Base-by-base conservation (phyloP, 1,140 invertebrate species). In the Venturia canescens region DNA sequence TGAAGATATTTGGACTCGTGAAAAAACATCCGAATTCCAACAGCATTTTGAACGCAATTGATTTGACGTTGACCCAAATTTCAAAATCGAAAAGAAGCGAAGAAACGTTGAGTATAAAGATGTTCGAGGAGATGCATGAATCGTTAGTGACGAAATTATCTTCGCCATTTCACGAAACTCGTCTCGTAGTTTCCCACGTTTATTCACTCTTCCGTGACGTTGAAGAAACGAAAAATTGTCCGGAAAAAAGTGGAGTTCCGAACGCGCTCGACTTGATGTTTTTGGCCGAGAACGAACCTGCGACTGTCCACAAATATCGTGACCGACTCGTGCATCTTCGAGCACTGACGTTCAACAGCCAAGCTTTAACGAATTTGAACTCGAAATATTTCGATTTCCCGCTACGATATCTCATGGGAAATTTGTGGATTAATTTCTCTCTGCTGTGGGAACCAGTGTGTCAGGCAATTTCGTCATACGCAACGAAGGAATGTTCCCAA, bases 401-500 rank as follows among this genome's bases (percentile, higher is more conserved):
- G 0, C 86, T 98, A 3, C 93, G 95, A 74, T 98, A 96, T 87
- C 92, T 98, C 78, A 92, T 98, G 9, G 97, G 97, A 9, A 93
- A 95, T 80, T 90, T 98, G 3, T 97, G 96, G 88, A 92, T 96
- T 3, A 98, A 98, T 88, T 98, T 98, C 83, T 96, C 96, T 85
- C 91, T 97, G 26, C 86, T 99, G 0, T 99, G 98, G 98, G 95
- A 96, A 67, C 96, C 97, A n/a, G 91, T 96, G 0, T 91, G 93
- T 9, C 94, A 95, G 85, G 92, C 97, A 23, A 95, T 98, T 74
- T 91, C 94, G 3, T 93, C 94, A 9, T 96, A 96, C 87, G 96
- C 96, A 0, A 92, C 93, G 83, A 92, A 97, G 87, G 88, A 93
- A 0, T 92, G 92, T 21, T 88, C 94, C 5, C 90, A 93, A 63